Percentiles rank a stretch among this genome's conserved stretches.
These are phyloP conservation scores for Ennomos fuscantarius DNA, from an alignment of 2,888 invertebrate genomes.

Conservation along the genomic window DNA sequence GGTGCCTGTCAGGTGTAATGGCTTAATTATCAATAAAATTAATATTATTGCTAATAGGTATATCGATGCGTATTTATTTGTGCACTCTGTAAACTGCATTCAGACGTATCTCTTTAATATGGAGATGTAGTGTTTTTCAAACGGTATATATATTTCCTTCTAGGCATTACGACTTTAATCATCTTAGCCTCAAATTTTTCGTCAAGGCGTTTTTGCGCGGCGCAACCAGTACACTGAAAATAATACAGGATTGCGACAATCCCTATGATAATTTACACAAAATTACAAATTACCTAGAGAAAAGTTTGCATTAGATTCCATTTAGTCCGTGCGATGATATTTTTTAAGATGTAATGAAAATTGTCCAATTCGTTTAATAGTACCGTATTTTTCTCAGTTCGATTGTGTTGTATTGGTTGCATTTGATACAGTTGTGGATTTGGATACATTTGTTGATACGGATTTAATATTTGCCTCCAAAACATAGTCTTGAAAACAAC, in stretches of 20 bases:
- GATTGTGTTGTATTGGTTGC: neutral
- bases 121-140: conserved; percentile 60
- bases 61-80: conserved; percentile 36
- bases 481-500: conserved; percentile 23
- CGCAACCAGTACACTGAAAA: conserved; percentile 68
- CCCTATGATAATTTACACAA: conserved; percentile 5
- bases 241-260: conserved; percentile 32
- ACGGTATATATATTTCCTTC: conserved; percentile 62
- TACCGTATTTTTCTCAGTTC: conserved; percentile 1
- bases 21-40: conserved; percentile 5
- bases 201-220: conserved; percentile 38
- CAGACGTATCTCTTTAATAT: conserved; percentile 48
- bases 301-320: conserved; percentile 14
- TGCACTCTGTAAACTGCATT: neutral
- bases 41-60: neutral
- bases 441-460: conserved; percentile 1
- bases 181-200: conserved; percentile 41
- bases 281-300: conserved; percentile 14
- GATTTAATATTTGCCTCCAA: conserved; percentile 22
- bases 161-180: conserved; percentile 62
- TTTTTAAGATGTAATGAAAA: conserved; percentile 15
- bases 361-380: conserved; percentile 20
- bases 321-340: conserved; percentile 21
- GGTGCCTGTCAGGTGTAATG: conserved; percentile 12
- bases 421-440: neutral